phyloP scores from a whole-genome alignment of 2,797 vertebrate species.

The Gila robusta region DNA sequence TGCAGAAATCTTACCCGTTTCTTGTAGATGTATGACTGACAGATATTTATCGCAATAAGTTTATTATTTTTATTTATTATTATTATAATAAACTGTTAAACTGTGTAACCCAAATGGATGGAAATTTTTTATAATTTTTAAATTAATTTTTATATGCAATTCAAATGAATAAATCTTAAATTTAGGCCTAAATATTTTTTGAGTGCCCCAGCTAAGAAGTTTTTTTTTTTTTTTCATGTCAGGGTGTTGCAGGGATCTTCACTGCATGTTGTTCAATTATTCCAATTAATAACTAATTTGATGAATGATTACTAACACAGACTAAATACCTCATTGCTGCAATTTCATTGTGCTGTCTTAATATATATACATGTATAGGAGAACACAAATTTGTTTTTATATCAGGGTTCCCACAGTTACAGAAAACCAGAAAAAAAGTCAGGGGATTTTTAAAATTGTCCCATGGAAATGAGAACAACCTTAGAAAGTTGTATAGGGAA shows the following conservation, averaged over 20 bases:
- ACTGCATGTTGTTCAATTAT: constrained; percentile 26
- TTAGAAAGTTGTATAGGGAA: background rate
- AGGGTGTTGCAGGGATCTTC: constrained; percentile 9
- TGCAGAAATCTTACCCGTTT: background rate
- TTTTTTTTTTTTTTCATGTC: background rate
- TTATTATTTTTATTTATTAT: background rate
- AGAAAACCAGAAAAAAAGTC: background rate
- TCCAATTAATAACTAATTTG: constrained; percentile 20
- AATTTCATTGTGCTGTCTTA: background rate
- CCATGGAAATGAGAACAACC: background rate
- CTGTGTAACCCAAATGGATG: background rate
- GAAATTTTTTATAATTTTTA: background rate
- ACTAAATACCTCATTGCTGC: constrained; percentile 33
- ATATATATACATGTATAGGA: background rate
- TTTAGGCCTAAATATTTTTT: background rate
- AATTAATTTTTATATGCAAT: background rate
- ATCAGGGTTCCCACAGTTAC: constrained; percentile 13
- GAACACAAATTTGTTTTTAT: background rate
- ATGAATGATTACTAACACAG: constrained; percentile 11
- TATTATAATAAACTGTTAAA: background rate
- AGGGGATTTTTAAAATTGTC: background rate
- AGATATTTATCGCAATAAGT: background rate
- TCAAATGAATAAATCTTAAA: background rate
- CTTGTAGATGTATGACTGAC: background rate
- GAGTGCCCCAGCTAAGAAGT: background rate